These are phyloP conservation scores for Mya arenaria DNA, from an alignment of 1,140 invertebrate genomes.

Conservation along the genomic window DNA sequence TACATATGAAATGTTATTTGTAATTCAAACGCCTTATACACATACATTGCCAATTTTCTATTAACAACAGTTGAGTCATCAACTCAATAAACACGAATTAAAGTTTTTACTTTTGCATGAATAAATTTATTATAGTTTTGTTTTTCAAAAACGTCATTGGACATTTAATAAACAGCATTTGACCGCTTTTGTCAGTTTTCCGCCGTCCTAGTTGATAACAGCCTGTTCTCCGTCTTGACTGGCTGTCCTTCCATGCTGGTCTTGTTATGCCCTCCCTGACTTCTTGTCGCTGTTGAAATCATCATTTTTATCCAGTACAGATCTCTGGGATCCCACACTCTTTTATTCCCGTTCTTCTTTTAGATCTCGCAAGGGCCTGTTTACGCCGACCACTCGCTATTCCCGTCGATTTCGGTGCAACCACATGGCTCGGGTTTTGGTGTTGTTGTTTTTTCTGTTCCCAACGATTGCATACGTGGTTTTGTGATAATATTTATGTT, in stretches of 20 bases:
- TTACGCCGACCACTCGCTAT: background rate
- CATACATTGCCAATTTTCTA: too few species aligned
- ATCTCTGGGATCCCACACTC: background rate
- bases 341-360: background rate
- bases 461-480: background rate
- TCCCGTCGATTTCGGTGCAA: background rate
- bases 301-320: background rate
- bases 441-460: too few species aligned
- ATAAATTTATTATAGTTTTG: background rate
- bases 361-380: background rate
- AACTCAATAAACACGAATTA: too few species aligned
- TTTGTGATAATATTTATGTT: background rate
- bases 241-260: too few species aligned
- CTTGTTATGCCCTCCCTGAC: too few species aligned
- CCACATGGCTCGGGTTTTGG: too few species aligned
- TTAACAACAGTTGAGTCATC: too few species aligned
- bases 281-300: background rate
- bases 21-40: too few species aligned
- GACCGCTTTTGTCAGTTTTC: background rate
- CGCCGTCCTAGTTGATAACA: background rate
- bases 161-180: background rate
- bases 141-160: background rate
- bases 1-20: too few species aligned
- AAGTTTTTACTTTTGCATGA: background rate
- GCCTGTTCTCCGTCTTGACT: too few species aligned